These are phyloP conservation scores for Anabacerthia variegaticeps DNA, from an alignment of 2,797 vertebrate species.

Conservation along the genomic window DNA sequence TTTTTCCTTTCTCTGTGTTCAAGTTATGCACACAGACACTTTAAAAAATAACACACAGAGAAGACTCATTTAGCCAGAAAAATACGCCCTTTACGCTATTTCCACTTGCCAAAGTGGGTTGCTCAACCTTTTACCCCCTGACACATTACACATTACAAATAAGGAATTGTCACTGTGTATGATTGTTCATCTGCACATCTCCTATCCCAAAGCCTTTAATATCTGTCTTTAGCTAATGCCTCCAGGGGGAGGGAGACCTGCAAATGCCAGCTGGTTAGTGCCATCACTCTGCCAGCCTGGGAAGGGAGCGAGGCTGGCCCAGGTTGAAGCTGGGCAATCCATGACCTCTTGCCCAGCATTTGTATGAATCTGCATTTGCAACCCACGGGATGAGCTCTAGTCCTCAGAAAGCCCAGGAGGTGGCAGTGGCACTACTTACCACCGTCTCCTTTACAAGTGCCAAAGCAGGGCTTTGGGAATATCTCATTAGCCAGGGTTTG, in stretches of 20 bases:
- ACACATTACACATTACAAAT: neutral
- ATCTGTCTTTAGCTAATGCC: neutral
- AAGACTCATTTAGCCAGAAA: neutral
- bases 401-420: conserved; percentile 19
- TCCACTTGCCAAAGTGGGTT: neutral
- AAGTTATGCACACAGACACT: neutral
- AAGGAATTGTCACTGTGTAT: neutral
- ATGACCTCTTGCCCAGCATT: neutral
- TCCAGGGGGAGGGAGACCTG: neutral
- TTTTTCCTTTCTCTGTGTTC: neutral
- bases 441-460: neutral
- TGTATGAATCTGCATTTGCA: neutral
- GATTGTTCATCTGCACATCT: neutral
- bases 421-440: conserved; percentile 33
- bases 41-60: neutral
- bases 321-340: neutral
- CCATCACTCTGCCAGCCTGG: neutral
- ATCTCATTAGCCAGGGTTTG: neutral
- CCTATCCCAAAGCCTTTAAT: neutral
- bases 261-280: neutral
- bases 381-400: neutral
- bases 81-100: neutral
- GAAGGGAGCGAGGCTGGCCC: neutral
- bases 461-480: neutral
- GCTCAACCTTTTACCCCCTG: neutral